Evolutionary conservation across 2,888 invertebrate species (phyloP).

Genomic region (Zootermopsis nevadensis): DNA sequence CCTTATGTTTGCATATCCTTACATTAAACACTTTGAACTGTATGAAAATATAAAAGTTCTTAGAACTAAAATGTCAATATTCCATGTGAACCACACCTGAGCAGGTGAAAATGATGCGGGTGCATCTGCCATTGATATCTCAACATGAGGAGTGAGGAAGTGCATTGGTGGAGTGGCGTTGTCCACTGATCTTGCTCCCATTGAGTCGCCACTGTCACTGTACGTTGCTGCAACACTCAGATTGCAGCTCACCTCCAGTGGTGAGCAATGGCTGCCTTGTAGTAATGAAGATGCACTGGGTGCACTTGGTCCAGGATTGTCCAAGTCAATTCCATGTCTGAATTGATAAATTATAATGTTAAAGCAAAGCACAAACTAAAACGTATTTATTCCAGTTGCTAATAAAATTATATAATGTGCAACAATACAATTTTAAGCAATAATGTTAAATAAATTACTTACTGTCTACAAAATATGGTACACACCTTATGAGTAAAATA

Average conservation of each 20-base stretch:
- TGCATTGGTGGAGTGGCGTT: constrained; percentile 92
- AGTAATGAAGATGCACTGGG: constrained; percentile 46
- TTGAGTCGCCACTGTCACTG: constrained; percentile 87
- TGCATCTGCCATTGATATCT: constrained; percentile 89
- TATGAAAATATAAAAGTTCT: too few species aligned
- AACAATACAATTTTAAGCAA: too few species aligned
- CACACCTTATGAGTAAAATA: too few species aligned
- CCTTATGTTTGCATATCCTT: too few species aligned
- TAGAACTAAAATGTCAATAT: background rate
- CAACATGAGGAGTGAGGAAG: constrained; percentile 90
- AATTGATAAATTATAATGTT: too few species aligned
- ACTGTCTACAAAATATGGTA: too few species aligned
- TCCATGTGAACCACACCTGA: constrained; percentile 51
- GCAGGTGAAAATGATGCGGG: constrained; percentile 73
- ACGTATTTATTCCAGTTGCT: too few species aligned
- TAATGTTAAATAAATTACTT: too few species aligned
- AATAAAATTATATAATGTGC: too few species aligned
- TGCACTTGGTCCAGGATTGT: constrained; percentile 80
- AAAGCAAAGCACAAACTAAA: too few species aligned
- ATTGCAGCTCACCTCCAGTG: constrained; percentile 66
- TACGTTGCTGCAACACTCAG: constrained; percentile 76
- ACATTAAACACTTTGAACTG: too few species aligned
- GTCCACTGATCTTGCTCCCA: constrained; percentile 82
- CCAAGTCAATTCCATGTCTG: constrained; percentile 90
- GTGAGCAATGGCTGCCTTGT: constrained; percentile 63